Conservation (phyloP, 2,888 invertebrate genomes). For the Furcula furcula region DNA sequence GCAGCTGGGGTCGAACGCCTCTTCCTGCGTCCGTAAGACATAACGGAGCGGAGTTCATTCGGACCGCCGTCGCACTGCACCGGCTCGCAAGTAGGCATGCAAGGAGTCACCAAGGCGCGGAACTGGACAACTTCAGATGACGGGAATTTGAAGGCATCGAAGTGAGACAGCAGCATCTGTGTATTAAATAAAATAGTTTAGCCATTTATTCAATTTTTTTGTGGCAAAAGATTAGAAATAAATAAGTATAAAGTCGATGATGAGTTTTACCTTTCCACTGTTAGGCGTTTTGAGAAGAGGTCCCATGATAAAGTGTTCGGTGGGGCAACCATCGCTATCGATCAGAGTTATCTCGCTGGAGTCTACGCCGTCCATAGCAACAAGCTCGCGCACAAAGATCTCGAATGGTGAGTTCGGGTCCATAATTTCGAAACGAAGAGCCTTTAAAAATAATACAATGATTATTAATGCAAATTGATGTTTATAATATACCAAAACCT, state of each 20-base stretch:
- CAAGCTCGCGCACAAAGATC: slow-evolving; percentile 96
- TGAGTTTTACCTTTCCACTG: slow-evolving; percentile 87
- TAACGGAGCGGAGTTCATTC: slow-evolving; percentile 90
- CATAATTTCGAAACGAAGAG: slow-evolving; percentile 94
- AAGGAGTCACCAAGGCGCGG: slow-evolving; percentile 96
- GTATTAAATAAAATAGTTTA: slow-evolving; percentile 13
- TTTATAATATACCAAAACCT: too few species aligned
- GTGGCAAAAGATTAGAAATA: neutral
- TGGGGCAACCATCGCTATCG: slow-evolving; percentile 95
- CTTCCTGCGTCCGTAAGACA: slow-evolving; percentile 91
- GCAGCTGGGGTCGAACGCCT: slow-evolving; percentile 84
- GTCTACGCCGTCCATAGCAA: slow-evolving; percentile 96
- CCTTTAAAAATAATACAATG: slow-evolving; percentile 74
- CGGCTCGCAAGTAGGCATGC: slow-evolving; percentile 96
- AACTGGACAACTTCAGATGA: slow-evolving; percentile 97
- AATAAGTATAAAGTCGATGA: too few species aligned
- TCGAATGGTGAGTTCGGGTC: slow-evolving; percentile 97
- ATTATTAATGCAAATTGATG: slow-evolving; percentile 4
- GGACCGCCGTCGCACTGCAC: slow-evolving; percentile 94
- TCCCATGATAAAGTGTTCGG: slow-evolving; percentile 97
- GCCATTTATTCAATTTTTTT: neutral
- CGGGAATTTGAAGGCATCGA: slow-evolving; percentile 98
- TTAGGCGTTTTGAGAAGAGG: slow-evolving; percentile 91
- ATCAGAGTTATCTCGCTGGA: slow-evolving; percentile 95
- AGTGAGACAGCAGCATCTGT: slow-evolving; percentile 92